phyloP scores from a whole-genome alignment of 1,140 invertebrate genomes.

The Heliothis virescens region DNA sequence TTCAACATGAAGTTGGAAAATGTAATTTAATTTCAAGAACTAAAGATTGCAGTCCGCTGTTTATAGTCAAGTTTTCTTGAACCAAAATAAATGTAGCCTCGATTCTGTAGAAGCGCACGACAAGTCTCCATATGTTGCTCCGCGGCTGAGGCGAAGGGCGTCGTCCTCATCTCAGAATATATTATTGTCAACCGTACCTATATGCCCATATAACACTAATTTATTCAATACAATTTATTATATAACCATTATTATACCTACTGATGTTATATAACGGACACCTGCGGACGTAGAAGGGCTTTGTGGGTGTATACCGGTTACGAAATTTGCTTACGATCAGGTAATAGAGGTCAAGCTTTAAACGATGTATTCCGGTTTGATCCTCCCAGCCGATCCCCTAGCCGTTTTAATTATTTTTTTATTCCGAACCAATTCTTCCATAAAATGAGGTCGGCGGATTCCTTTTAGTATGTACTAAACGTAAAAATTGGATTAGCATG shows the following conservation, averaged over 20 bases:
- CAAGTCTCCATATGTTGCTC: constrained; percentile 64
- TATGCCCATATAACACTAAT: constrained; percentile 7
- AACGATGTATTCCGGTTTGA: neutral
- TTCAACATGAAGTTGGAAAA: neutral
- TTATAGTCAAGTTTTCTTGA: constrained; percentile 65
- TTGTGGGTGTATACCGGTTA: neutral
- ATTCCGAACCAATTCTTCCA: neutral
- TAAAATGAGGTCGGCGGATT: too few relatives aligned
- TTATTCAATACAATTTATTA: constrained; percentile 16
- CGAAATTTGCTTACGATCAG: neutral
- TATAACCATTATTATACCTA: neutral
- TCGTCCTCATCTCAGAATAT: constrained; percentile 59
- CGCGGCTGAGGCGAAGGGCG: constrained; percentile 62
- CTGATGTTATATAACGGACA: constrained; percentile 4
- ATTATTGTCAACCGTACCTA: constrained; percentile 4
- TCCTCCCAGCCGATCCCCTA: too few relatives aligned
- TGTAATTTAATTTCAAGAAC: constrained; percentile 46
- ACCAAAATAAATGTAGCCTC: constrained; percentile 71
- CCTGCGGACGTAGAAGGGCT: neutral
- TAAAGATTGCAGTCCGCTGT: constrained; percentile 40
- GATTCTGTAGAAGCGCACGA: constrained; percentile 70
- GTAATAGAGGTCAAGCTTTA: neutral
- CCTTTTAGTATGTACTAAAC: too few relatives aligned
- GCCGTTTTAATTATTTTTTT: neutral
- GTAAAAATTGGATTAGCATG: too few relatives aligned